phyloP scores from a whole-genome alignment of 2,113 vertebrate species.

The Nycticebus coucang region DNA sequence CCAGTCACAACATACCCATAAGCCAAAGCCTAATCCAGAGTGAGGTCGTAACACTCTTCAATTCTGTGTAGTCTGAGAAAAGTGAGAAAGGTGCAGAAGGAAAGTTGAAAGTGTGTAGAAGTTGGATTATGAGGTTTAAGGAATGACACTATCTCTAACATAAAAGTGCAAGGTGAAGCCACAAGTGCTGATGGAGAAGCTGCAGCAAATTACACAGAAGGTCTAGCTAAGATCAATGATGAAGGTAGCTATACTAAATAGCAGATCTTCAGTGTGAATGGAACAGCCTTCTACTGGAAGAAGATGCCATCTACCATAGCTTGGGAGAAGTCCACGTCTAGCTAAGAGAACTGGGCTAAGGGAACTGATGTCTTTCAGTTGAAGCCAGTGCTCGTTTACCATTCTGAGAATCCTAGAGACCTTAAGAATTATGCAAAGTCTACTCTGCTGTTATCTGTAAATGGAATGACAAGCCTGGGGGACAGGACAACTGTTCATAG shows the following conservation, averaged over 20 bases:
- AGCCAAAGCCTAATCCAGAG: background rate
- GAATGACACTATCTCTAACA: background rate
- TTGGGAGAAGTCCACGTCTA: background rate
- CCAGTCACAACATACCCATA: background rate
- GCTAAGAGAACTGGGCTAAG: no score
- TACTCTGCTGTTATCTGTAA: background rate
- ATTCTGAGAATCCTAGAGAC: background rate
- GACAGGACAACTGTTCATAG: background rate
- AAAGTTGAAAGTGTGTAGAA: background rate
- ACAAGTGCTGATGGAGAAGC: background rate
- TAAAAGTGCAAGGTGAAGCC: background rate
- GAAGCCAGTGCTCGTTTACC: background rate
- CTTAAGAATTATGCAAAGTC: background rate
- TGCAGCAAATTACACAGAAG: background rate
- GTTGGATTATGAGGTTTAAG: background rate
- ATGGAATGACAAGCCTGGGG: background rate
- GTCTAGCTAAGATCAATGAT: background rate
- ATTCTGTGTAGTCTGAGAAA: background rate
- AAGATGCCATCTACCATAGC: background rate
- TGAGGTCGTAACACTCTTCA: background rate
- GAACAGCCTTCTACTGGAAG: background rate
- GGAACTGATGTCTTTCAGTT: background rate
- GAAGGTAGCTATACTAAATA: background rate
- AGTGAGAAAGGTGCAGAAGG: background rate
- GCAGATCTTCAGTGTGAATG: background rate